phyloP scores from a whole-genome alignment of 2,888 invertebrate genomes.

The Morinoia aosen region DNA sequence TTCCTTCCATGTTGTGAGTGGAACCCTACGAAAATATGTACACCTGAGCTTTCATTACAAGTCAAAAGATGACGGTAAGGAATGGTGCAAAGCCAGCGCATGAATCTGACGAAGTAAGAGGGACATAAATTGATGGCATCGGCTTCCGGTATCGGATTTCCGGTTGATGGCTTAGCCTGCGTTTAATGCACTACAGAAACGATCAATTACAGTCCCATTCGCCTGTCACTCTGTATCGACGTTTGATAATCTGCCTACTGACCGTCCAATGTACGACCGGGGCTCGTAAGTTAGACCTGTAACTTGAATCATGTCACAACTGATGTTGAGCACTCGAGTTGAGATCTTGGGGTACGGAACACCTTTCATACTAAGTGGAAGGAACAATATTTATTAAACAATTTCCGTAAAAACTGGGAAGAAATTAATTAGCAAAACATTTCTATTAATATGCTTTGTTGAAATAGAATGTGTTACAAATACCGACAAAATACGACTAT shows the following conservation, averaged over 20 bases:
- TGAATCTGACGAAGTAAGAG: background rate
- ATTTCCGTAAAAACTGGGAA: no score
- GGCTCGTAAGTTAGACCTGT: background rate
- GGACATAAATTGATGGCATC: background rate
- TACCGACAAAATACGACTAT: no score
- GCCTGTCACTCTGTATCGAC: background rate
- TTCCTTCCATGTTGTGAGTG: background rate
- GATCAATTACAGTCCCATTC: no score
- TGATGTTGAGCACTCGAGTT: no score
- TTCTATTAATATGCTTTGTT: no score
- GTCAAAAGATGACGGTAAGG: background rate
- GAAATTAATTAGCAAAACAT: no score
- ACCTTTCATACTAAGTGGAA: no score
- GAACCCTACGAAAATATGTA: background rate
- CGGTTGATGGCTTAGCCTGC: background rate
- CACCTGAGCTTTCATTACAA: background rate
- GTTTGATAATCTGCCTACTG: background rate
- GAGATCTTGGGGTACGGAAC: no score
- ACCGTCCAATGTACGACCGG: background rate
- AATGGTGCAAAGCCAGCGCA: background rate
- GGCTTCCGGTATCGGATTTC: background rate
- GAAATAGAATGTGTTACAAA: no score
- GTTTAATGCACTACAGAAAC: background rate
- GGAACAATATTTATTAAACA: no score
- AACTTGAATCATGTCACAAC: no score